phyloP scores from a whole-genome alignment of 2,888 invertebrate species.

The Artemia sp. region DNA sequence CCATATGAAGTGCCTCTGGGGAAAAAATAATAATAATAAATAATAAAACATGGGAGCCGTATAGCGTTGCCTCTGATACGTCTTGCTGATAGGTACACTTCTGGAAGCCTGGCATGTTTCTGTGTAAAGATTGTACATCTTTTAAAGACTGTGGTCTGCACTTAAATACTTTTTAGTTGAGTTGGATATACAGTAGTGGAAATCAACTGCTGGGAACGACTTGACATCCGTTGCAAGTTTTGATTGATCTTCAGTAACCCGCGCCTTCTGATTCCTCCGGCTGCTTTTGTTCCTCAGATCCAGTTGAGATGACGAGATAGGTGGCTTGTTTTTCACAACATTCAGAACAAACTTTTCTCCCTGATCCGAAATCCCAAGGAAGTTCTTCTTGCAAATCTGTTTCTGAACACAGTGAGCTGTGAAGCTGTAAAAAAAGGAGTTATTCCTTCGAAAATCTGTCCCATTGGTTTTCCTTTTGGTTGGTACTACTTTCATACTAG shows the following conservation, averaged over 20 bases:
- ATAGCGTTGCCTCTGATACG: too few relatives aligned
- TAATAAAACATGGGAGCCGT: too few relatives aligned
- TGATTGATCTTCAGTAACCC: constrained; percentile 7
- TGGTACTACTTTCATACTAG: neutral
- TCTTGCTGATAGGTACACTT: too few relatives aligned
- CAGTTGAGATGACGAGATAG: too few relatives aligned
- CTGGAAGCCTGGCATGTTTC: too few relatives aligned
- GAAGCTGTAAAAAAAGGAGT: too few relatives aligned
- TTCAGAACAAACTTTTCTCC: too few relatives aligned
- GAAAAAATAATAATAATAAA: too few relatives aligned
- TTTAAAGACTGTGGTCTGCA: neutral
- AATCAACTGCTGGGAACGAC: constrained; percentile 13
- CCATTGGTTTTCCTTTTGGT: neutral
- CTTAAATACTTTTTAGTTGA: neutral
- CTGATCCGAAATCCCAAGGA: neutral
- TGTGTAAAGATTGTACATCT: neutral
- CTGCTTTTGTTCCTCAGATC: too few relatives aligned
- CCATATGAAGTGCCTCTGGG: too few relatives aligned
- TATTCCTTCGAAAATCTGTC: neutral
- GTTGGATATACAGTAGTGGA: constrained; percentile 10
- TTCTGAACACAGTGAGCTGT: neutral
- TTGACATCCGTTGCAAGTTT: constrained; percentile 10
- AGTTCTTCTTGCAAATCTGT: neutral
- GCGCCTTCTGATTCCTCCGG: neutral
- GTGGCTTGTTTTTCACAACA: too few relatives aligned